Conservation (phyloP, 1,140 invertebrate species). For the Aphelenchoides besseyi region DNA sequence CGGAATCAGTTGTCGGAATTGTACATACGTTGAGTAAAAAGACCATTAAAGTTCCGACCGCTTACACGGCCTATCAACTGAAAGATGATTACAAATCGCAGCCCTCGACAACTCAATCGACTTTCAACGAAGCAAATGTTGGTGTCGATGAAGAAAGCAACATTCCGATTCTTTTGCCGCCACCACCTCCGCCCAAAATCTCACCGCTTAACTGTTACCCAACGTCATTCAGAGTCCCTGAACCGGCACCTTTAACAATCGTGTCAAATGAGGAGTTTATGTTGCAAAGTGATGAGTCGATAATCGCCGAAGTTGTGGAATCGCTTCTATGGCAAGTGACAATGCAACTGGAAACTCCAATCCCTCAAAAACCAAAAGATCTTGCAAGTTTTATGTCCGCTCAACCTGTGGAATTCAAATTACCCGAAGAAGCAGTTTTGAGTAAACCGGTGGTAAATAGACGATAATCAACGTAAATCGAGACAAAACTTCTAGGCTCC, state of each 20-base stretch:
- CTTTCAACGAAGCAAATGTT: not conserved
- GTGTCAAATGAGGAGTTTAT: conserved; percentile 8
- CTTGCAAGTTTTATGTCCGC: not conserved
- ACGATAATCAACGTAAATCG: not conserved
- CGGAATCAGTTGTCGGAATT: not conserved
- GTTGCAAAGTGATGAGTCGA: not conserved
- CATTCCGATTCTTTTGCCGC: not conserved
- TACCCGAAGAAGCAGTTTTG: conserved; percentile 9
- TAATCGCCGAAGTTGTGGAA: not conserved
- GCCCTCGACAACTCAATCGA: not conserved
- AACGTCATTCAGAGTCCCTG: not conserved
- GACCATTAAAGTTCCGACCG: conserved; percentile 7
- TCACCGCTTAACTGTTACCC: not conserved
- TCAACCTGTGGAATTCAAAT: not conserved
- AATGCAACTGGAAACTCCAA: no score
- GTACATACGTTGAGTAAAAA: conserved; percentile 7
- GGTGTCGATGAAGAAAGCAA: not conserved
- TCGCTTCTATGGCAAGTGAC: not conserved
- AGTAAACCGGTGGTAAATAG: conserved; percentile 3
- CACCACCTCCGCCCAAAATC: not conserved
- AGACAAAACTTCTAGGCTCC: not conserved
- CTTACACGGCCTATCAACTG: not conserved
- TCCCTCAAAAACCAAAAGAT: not conserved
- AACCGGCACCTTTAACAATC: not conserved
- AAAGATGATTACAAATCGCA: not conserved